Evolutionary conservation across 2,888 invertebrate genomes (phyloP), one percentile per base, ranked within the genome.

Genomic region (Tetragonula carbonaria): DNA sequence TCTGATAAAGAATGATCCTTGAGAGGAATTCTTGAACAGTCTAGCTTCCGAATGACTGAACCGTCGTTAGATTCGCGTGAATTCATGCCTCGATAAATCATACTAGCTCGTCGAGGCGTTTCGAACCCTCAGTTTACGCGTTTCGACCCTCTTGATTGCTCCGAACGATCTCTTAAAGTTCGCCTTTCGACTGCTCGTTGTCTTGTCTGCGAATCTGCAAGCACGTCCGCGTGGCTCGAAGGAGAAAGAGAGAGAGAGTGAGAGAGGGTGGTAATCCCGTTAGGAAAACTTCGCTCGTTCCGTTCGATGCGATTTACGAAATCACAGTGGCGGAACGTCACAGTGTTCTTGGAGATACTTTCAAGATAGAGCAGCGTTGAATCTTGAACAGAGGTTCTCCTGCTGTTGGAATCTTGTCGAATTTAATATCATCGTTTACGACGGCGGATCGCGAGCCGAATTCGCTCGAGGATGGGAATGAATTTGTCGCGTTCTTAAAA

Each of bases 11-110:
- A 16, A 23, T 8, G n/a, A 21, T 21, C 13, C n/a, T 57, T 13
- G n/a, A 57, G 21, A 2, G 13, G n/a, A 23, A n/a, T 28, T 38
- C 38, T 8, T 8, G 8, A 45, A 45, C n/a, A 2, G 8, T 62
- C 4, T 23, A 8, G 16, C 62, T 23, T 23, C 28, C 8, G 18
- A 23, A 23, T 11, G 18, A 4, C 11, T 13, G 68, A 33, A 55
- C 33, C 21, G 55, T 55, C 13, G 55, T 71, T 13, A 14, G 14
- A 38, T 33, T 55, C 50, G 21, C 21, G 71, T 53, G 68, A 84
- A 78, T 84, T 81, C 62, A 63, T 76, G 74, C 62, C n/a, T 74
- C 59, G 72, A 72, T 73, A 78, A 86, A 72, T 80, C 72, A 82
- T 59, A 45, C 45, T 63, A 23, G 65, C 67, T 59, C 65, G 73